Base-by-base conservation (phyloP, 2,113 vertebrate species). In the Pelvicachromis taeniatus region DNA sequence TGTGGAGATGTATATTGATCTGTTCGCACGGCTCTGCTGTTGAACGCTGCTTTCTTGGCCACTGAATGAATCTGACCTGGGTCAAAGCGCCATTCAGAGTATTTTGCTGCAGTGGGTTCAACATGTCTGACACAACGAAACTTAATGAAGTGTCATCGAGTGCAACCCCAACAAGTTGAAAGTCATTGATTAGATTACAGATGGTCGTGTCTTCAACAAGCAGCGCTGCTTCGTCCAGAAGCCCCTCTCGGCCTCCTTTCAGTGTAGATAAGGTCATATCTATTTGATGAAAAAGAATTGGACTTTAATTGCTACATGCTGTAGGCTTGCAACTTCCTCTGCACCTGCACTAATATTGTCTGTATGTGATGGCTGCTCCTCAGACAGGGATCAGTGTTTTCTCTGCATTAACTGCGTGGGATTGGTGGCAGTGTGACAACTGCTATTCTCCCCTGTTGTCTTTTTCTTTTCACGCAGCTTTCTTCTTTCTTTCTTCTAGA, bases 131-230 rank as follows among this genome's bases (percentile, higher is more conserved):
- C 82, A 56, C 85, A 77, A 88, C 55, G 2, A 78, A 81, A 87
- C 38, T 35, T 88, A 89, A 81, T 87, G n/a, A 89, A 84, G 70
- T 81, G 82, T 88, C 88, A 85, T 45, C 79, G n/a, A 77, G 80
- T 88, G 78, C 78, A 79, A 81, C 81, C 88, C 61, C 82, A 63
- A 59, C 80, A 31, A 81, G 63, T 77, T 90, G 73, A 59, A 90
- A 90, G 84, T 87, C 77, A 91, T 77, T 86, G 82, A 91, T 88
- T 78, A 45, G 82, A 80, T 90, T 82, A 85, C 77, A 81, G 85
- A 84, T 58, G 77, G 79, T 86, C 82, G 50, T 65, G 70, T 87
- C 77, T 88, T 82, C 84, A 90, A 73, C 61, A 55, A 86, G 77
- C 65, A 70, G 82, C 78, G 65, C 52, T 16, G 55, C 85, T 91